Conservation (phyloP, 2,113 vertebrate genomes). For the Eonycteris spelaea region DNA sequence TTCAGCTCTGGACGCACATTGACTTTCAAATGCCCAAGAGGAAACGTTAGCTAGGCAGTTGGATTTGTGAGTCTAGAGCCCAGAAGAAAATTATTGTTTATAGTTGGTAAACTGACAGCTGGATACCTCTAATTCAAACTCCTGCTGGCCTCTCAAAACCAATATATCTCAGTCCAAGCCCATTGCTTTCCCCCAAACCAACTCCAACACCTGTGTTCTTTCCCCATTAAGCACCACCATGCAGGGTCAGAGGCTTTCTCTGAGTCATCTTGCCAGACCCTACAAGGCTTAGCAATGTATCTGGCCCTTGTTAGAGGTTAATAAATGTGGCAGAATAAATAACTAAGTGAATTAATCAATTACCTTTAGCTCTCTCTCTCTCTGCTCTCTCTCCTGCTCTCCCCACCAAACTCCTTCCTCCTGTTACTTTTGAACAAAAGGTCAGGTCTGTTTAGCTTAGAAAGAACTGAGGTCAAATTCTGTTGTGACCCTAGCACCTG, state of each 20-base stretch:
- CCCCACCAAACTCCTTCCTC: not conserved
- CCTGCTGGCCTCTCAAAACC: not conserved
- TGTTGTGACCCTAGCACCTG: constrained; percentile 62
- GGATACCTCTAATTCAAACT: not conserved
- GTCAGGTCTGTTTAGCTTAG: constrained; percentile 54
- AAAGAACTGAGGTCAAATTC: constrained; percentile 58
- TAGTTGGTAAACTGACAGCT: not conserved
- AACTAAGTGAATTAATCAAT: not conserved
- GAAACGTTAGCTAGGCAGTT: not conserved
- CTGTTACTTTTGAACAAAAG: constrained; percentile 34
- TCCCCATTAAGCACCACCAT: not conserved
- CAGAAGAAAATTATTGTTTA: not conserved
- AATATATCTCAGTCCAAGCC: not conserved
- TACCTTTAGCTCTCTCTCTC: not conserved
- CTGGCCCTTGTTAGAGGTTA: not conserved
- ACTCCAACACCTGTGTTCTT: not conserved
- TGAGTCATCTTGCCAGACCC: not conserved
- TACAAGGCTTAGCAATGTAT: not conserved
- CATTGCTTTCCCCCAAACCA: not conserved
- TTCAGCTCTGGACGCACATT: not conserved
- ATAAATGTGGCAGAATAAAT: constrained; percentile 13
- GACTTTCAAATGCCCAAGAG: not conserved
- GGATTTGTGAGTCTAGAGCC: not conserved
- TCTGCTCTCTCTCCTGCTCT: not conserved
- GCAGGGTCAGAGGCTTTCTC: not conserved